These are phyloP conservation scores for Manis javanica DNA, from an alignment of 2,797 vertebrate genomes.

Conservation along the genomic window DNA sequence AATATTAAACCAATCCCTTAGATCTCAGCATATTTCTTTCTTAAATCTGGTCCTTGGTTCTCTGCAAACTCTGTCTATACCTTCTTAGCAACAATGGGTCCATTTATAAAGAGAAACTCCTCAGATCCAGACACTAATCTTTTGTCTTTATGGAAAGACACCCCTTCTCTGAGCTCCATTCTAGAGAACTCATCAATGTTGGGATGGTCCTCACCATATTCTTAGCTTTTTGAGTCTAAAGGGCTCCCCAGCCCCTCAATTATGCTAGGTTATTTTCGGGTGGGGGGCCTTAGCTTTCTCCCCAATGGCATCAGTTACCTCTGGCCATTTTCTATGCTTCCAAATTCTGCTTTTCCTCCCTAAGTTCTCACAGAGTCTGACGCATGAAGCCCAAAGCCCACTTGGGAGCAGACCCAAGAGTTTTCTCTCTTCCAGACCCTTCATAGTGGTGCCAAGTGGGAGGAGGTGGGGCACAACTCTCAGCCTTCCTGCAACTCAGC, in stretches of 20 bases:
- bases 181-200: neutral
- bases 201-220: neutral
- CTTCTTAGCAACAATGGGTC: neutral
- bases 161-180: neutral
- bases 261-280: no score
- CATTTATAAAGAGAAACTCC: neutral
- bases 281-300: neutral
- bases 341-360: neutral
- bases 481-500: constrained; percentile 78
- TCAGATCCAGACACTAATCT: neutral
- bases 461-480: constrained; percentile 58
- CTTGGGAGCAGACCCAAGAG: neutral
- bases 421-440: constrained; percentile 50
- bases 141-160: neutral
- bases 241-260: neutral
- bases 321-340: neutral
- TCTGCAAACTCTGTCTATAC: neutral
- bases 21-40: neutral
- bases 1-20: neutral
- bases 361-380: neutral
- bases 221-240: neutral
- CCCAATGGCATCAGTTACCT: neutral
- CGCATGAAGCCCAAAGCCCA: constrained; percentile 30
- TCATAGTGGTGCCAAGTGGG: constrained; percentile 56
- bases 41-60: neutral